Evolutionary conservation across 2,888 invertebrate species (phyloP).

Genomic region (Neoitamus cyanurus): DNA sequence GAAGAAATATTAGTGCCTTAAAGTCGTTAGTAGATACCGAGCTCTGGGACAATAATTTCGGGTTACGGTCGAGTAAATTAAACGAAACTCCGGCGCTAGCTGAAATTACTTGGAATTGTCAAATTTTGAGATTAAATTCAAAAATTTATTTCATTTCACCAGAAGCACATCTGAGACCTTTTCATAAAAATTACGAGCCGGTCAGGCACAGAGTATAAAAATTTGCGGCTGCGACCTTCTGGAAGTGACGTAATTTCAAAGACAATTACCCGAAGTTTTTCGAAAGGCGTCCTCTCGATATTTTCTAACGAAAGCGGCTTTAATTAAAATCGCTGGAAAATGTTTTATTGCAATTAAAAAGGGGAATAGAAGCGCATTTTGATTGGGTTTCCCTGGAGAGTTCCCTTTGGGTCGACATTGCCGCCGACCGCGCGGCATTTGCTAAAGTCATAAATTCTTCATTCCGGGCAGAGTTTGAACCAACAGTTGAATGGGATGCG

Average conservation of each 20-base stretch:
- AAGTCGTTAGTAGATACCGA: neutral
- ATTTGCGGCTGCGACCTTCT: neutral
- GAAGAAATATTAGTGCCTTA: neutral
- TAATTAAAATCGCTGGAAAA: neutral
- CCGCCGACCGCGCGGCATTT: neutral
- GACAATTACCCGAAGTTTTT: neutral
- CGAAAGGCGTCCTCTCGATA: neutral
- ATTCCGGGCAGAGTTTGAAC: neutral
- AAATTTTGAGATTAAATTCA: neutral
- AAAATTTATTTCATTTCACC: neutral
- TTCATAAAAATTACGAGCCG: neutral
- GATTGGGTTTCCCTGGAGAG: neutral
- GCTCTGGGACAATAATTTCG: neutral
- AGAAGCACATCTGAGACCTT: neutral
- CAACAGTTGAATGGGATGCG: neutral
- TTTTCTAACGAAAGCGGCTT: neutral
- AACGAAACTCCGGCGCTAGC: neutral
- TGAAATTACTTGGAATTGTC: neutral
- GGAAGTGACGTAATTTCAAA: neutral
- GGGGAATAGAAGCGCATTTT: neutral
- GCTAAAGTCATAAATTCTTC: neutral
- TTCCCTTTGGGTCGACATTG: neutral
- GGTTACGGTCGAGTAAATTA: neutral
- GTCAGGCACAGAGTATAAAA: neutral
- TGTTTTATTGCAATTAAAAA: constrained; percentile 1